These are phyloP conservation scores for Aethina tumida DNA, from an alignment of 1,140 invertebrate species.

Conservation along the genomic window DNA sequence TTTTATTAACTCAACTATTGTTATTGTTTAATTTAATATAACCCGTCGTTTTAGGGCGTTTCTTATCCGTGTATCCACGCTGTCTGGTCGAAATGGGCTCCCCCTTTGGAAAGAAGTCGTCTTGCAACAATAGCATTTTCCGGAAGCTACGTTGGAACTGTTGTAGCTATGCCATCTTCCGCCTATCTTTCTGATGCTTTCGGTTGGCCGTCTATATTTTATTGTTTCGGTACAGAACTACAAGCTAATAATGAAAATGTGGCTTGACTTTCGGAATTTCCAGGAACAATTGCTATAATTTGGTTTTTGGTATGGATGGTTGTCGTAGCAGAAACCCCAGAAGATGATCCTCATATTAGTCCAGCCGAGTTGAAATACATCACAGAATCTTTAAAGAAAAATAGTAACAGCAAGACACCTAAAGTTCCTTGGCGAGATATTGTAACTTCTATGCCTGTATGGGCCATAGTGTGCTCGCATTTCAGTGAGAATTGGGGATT, in stretches of 20 bases:
- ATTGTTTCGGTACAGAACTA: constrained; percentile 61
- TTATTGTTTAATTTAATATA: neutral
- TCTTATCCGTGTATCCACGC: constrained; percentile 85
- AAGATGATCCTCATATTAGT: constrained; percentile 63
- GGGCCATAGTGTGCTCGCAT: constrained; percentile 83
- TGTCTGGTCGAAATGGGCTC: constrained; percentile 83
- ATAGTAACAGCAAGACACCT: constrained; percentile 34
- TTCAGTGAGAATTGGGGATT: constrained; percentile 96
- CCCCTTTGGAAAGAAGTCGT: constrained; percentile 67
- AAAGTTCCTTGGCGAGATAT: constrained; percentile 72
- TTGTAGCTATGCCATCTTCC: constrained; percentile 66
- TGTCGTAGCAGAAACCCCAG: constrained; percentile 65
- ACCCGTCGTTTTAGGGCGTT: constrained; percentile 55
- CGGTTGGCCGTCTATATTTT: constrained; percentile 84
- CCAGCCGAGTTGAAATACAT: constrained; percentile 70
- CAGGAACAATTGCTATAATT: constrained; percentile 52
- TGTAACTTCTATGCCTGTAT: constrained; percentile 72
- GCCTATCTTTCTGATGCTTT: constrained; percentile 58
- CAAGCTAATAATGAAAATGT: constrained; percentile 1
- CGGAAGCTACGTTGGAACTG: constrained; percentile 73
- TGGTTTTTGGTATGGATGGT: constrained; percentile 63
- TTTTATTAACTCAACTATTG: neutral
- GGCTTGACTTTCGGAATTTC: constrained; percentile 13
- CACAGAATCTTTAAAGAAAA: constrained; percentile 36
- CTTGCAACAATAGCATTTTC: constrained; percentile 71